Conservation (phyloP, 2,888 invertebrate species). For the Hyposoter dolosus region DNA sequence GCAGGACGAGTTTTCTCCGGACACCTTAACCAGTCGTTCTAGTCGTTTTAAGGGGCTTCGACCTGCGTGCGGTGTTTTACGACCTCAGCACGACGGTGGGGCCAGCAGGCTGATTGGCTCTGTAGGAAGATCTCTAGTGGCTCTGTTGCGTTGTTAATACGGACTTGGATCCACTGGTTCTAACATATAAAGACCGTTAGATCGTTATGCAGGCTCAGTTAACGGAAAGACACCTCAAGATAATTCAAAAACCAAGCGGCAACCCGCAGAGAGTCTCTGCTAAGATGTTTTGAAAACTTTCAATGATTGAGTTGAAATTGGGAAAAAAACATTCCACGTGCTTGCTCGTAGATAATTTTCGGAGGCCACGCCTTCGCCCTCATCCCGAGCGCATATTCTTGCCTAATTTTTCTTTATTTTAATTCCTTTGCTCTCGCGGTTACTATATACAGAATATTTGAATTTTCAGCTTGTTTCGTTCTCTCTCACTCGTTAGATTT, state of each 20-base stretch:
- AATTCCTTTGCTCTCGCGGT: not conserved
- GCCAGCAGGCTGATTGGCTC: conserved; percentile 9
- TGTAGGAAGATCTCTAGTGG: not conserved
- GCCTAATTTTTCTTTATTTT: conserved; percentile 29
- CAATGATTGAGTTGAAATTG: not conserved
- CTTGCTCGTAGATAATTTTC: not conserved
- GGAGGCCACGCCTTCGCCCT: conserved; percentile 53
- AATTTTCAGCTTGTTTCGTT: not conserved
- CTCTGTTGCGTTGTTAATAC: conserved; percentile 16
- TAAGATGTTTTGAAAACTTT: not conserved
- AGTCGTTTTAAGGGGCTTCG: not conserved
- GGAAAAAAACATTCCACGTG: conserved; percentile 1
- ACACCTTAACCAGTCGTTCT: conserved; percentile 11
- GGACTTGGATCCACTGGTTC: not conserved
- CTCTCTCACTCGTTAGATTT: not conserved
- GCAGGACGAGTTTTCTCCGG: not conserved
- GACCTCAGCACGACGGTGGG: not conserved
- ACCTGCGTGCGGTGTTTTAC: not conserved
- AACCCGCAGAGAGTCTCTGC: conserved; percentile 26
- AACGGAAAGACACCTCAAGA: not conserved
- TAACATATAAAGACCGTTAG: conserved; percentile 5
- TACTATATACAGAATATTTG: not conserved
- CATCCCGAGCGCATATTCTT: not conserved
- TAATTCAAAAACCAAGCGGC: conserved; percentile 10
- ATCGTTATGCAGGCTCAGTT: not conserved